Conservation (phyloP, 1,140 invertebrate genomes). For the Pygmarrhopalites habei region DNA sequence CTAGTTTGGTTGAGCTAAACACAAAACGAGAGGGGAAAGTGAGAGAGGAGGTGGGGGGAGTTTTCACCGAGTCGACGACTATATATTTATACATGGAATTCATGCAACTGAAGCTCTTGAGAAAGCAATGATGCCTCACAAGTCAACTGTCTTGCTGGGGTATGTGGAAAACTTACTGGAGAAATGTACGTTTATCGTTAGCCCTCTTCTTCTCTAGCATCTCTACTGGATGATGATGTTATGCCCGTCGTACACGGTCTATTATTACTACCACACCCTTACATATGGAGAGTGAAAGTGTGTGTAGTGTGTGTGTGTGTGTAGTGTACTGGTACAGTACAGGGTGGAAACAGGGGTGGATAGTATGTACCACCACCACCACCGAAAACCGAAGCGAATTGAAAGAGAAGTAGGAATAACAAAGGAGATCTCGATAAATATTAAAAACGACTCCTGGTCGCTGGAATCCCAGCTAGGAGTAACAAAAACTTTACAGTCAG, state of each 20-base stretch:
- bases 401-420: slow-evolving; percentile 40
- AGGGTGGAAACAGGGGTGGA: not conserved
- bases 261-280: too few species aligned
- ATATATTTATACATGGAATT: slow-evolving; percentile 1
- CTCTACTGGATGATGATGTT: too few species aligned
- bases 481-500: slow-evolving; percentile 37
- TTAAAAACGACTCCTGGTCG: slow-evolving; percentile 39
- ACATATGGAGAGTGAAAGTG: too few species aligned
- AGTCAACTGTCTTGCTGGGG: not conserved
- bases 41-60: not conserved
- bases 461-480: slow-evolving; percentile 31
- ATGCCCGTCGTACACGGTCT: too few species aligned
- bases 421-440: slow-evolving; percentile 41
- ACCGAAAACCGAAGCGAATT: slow-evolving; percentile 30
- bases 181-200: slow-evolving; percentile 2
- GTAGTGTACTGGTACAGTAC: not conserved
- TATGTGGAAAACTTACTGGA: not conserved
- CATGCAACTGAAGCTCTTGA: slow-evolving; percentile 25
- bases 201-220: not conserved
- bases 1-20: not conserved
- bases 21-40: too few species aligned
- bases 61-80: not conserved
- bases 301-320: slow-evolving; percentile 3
- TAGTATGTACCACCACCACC: not conserved
- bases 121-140: slow-evolving; percentile 28